Conservation (phyloP, 2,113 vertebrate species). For the Nerophis lumbriciformis region DNA sequence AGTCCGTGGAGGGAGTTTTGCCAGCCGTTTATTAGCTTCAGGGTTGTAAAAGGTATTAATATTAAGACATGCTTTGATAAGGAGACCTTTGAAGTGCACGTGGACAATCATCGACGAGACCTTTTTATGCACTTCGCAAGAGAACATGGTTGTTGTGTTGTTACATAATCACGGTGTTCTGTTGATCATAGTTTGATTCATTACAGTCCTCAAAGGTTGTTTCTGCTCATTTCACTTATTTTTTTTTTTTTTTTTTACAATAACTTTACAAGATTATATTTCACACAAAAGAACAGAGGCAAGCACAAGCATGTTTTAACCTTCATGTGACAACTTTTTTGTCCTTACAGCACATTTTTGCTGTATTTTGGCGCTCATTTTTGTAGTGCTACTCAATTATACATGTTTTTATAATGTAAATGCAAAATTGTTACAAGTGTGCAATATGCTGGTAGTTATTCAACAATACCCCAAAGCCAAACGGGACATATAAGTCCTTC, state of each 20-base stretch:
- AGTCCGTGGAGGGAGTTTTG: neutral
- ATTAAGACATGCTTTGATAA: constrained; percentile 38
- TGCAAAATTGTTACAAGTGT: no score
- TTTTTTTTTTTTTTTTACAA: neutral
- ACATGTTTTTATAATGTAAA: no score
- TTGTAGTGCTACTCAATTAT: no score
- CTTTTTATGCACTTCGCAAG: neutral
- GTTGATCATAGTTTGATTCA: no score
- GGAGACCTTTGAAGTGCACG: constrained; percentile 5
- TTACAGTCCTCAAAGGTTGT: no score
- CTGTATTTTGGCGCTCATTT: no score
- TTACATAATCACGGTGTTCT: neutral
- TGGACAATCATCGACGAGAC: constrained; percentile 32
- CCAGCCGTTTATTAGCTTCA: neutral
- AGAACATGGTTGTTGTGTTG: neutral
- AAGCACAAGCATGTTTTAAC: neutral
- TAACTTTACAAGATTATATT: neutral
- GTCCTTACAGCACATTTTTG: no score
- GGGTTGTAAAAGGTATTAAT: constrained; percentile 27
- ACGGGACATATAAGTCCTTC: no score
- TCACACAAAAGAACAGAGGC: neutral
- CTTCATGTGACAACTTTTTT: no score
- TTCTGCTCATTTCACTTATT: no score
- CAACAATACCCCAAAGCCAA: no score
- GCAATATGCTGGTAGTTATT: no score